Evolutionary conservation across 1,140 invertebrate genomes (phyloP).

Genomic region (Dreissena rostriformis): DNA sequence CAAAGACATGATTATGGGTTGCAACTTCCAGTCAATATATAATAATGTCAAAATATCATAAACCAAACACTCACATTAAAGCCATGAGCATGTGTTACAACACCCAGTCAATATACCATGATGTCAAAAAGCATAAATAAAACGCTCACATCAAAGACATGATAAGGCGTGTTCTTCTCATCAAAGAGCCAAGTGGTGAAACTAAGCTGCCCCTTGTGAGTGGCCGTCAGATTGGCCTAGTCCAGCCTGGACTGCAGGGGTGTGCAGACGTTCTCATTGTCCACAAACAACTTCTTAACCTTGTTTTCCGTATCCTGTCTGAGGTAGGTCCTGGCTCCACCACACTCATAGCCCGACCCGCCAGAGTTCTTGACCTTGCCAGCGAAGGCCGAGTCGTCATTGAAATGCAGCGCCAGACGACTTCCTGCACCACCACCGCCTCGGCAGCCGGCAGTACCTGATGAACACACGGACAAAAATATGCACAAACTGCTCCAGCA

Average conservation of each 20-base stretch:
- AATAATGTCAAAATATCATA: no score
- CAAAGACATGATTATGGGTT: conserved; percentile 52
- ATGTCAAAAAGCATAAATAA: no score
- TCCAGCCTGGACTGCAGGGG: conserved; percentile 62
- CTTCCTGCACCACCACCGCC: conserved; percentile 74
- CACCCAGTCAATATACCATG: no score
- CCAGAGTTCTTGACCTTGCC: conserved; percentile 63
- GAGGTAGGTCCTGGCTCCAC: conserved; percentile 70
- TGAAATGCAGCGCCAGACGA: conserved; percentile 67
- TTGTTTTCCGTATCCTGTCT: conserved; percentile 49
- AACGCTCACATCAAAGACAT: conserved; percentile 47
- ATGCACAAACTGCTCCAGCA: no score
- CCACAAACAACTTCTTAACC: conserved; percentile 61
- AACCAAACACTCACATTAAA: conserved; percentile 28
- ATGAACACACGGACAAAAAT: no score
- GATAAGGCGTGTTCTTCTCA: conserved; percentile 43
- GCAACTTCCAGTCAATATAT: no score
- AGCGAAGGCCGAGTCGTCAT: conserved; percentile 48
- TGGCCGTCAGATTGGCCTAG: conserved; percentile 62
- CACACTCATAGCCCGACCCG: conserved; percentile 69
- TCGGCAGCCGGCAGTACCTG: conserved; percentile 42
- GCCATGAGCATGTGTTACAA: conserved; percentile 53
- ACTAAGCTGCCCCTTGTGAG: conserved; percentile 66
- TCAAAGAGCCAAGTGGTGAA: conserved; percentile 73
- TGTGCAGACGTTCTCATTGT: conserved; percentile 65